A percentile compares a stretch with the other conserved stretches of the same genome.
phyloP scores from a whole-genome alignment of 2,888 invertebrate species.

The Amblyteles armatorius region DNA sequence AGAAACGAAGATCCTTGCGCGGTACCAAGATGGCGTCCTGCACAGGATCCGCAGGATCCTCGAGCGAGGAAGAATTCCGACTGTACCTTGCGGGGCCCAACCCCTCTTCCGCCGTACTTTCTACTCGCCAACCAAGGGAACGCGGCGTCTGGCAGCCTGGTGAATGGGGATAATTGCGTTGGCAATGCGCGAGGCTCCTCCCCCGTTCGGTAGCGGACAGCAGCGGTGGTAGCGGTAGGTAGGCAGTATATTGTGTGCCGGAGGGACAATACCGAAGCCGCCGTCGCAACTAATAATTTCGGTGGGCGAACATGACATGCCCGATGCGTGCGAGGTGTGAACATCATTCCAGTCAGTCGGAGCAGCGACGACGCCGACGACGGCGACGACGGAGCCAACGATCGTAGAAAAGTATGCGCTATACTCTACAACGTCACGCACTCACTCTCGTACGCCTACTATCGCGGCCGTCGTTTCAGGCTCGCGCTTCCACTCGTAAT shows the following conservation, averaged over 20 bases:
- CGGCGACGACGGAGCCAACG: conserved; percentile 20
- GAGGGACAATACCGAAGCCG: conserved; percentile 40
- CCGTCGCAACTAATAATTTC: conserved; percentile 64
- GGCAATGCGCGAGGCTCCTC: conserved; percentile 75
- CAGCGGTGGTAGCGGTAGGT: conserved; percentile 27
- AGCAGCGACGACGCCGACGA: conserved; percentile 23
- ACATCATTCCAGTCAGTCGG: conserved; percentile 64
- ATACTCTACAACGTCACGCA: conserved; percentile 27
- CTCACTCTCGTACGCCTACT: conserved; percentile 52
- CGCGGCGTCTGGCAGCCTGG: conserved; percentile 51
- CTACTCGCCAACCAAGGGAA: conserved; percentile 61
- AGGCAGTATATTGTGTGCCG: conserved; percentile 11
- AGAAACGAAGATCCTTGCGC: conserved; percentile 16
- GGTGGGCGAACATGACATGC: conserved; percentile 65
- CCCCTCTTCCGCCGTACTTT: conserved; percentile 33
- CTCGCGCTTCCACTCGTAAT: conserved; percentile 17
- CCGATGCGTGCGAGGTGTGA: conserved; percentile 70
- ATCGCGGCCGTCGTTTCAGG: neutral
- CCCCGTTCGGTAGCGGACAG: conserved; percentile 67
- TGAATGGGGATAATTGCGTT: conserved; percentile 76
- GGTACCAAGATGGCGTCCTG: conserved; percentile 69
- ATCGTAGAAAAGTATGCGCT: conserved; percentile 7
- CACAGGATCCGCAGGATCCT: conserved; percentile 40
- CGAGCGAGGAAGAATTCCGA: conserved; percentile 25
- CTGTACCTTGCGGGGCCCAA: neutral